Conservation (phyloP, 2,888 invertebrate genomes). For the Alitta virens region DNA sequence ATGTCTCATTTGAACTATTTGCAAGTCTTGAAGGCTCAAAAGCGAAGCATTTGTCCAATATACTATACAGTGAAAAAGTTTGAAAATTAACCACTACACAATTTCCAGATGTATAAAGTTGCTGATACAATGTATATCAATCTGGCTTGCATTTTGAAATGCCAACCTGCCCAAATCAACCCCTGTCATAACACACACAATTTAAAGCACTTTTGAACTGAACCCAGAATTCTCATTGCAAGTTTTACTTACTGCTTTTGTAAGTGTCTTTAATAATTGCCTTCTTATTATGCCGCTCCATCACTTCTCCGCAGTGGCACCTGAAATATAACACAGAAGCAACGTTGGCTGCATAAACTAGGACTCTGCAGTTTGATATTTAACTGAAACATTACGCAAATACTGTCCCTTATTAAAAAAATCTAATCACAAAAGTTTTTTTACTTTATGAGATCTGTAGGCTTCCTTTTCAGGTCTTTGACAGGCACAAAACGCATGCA, state of each 20-base stretch:
- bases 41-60: too few relatives aligned
- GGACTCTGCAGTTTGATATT: background rate
- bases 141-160: too few relatives aligned
- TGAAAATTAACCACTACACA: too few relatives aligned
- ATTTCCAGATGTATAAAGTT: too few relatives aligned
- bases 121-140: too few relatives aligned
- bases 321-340: background rate
- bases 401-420: background rate
- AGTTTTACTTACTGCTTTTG: background rate
- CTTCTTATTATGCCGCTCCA: conserved; percentile 18
- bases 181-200: too few relatives aligned
- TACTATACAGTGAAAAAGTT: too few relatives aligned
- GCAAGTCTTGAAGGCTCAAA: too few relatives aligned
- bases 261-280: background rate
- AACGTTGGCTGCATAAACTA: background rate
- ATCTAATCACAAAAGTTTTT: background rate
- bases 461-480: conserved; percentile 15
- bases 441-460: conserved; percentile 13
- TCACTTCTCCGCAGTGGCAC: conserved; percentile 27
- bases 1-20: too few relatives aligned
- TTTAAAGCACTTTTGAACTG: too few relatives aligned
- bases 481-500: conserved; percentile 23
- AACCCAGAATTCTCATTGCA: too few relatives aligned
- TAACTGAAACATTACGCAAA: background rate
- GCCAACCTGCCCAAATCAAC: too few relatives aligned